Base-by-base conservation (phyloP, 2,797 vertebrate species). In the Myoxocephalus aenaeus region DNA sequence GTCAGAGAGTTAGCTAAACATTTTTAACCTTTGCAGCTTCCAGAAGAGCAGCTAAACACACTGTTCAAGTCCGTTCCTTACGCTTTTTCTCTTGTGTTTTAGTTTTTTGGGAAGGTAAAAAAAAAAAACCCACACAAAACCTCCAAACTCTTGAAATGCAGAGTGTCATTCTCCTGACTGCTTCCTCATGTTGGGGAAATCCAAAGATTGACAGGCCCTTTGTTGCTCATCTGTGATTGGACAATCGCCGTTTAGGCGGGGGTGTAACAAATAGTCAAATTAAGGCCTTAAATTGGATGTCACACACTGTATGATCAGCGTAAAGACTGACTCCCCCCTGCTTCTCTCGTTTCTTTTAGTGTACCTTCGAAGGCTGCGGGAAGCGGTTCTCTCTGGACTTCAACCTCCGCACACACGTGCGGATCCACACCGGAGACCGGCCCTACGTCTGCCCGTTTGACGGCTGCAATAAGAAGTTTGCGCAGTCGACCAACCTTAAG, bases 311-410 rank as follows among this genome's bases (percentile, higher is more conserved):
- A 5, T 57, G 44, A 27, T 54, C 2, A 50, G 1, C 2, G 2
- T 50, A 18, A 17, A 17, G 34, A n/a, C 25, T 75, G 20, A 70
- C 64, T 44, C 51, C 68, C 10, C 15, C 14, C 15, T 12, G 44
- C 12, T 12, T 9, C 11, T 34, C 15, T 34, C 4, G 0, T 48
- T 62, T 40, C 48, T 77, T 15, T 22, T 36, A 99, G 98, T 99
- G 98, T 92, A 99, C 98, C 0, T 99, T 99, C 80, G 98, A 99
- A 95, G 98, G 98, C 84, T 99, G 98, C 80, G 98, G 98, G 86
- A 99, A 99, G 80, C 96, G 98, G 85, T 99, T 99, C 93, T 99
- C 98, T 88, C 95, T 99, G 97, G 98, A 99, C 97, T 99, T 99
- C 96, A 99, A 99, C 96, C 96, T 99, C 88, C 98, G 98, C 93